phyloP scores from a whole-genome alignment of 2,113 vertebrate genomes.

The Poeciliopsis retropinna region DNA sequence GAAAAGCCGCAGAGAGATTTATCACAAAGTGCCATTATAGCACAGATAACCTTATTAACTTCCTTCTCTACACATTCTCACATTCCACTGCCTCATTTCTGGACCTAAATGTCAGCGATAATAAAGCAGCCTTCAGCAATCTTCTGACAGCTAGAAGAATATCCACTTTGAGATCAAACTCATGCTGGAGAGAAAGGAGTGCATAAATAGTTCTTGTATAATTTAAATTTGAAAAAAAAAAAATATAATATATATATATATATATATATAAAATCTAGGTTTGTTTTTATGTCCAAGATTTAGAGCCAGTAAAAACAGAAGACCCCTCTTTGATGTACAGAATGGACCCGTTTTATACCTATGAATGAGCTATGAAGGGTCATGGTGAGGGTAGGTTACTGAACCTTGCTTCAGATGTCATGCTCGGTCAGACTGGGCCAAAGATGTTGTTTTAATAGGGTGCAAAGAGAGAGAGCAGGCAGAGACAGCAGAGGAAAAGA shows the following conservation, averaged over 20 bases:
- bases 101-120: background rate
- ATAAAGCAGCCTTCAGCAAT: constrained; percentile 22
- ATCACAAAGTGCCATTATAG: constrained; percentile 14
- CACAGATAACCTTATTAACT: constrained; percentile 30
- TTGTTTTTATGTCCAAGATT: constrained; percentile 4
- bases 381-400: constrained; percentile 35
- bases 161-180: constrained; percentile 14
- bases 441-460: constrained; percentile 72
- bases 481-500: constrained; percentile 67
- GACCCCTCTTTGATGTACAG: constrained; percentile 50
- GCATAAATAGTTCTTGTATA: background rate
- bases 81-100: background rate
- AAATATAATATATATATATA: too few species aligned
- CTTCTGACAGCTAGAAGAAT: constrained; percentile 26
- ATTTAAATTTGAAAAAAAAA: constrained; percentile 8
- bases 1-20: constrained; percentile 30
- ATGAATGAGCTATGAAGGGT: constrained; percentile 37
- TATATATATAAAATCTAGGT: background rate
- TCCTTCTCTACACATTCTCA: constrained; percentile 8
- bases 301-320: constrained; percentile 49
- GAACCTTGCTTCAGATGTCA: constrained; percentile 57
- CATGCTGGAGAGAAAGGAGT: background rate
- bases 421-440: constrained; percentile 40
- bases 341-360: constrained; percentile 56
- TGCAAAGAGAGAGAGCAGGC: constrained; percentile 61